Evolutionary conservation across 2,113 vertebrate species (phyloP).

Genomic region (Triplophysa tibetana): DNA sequence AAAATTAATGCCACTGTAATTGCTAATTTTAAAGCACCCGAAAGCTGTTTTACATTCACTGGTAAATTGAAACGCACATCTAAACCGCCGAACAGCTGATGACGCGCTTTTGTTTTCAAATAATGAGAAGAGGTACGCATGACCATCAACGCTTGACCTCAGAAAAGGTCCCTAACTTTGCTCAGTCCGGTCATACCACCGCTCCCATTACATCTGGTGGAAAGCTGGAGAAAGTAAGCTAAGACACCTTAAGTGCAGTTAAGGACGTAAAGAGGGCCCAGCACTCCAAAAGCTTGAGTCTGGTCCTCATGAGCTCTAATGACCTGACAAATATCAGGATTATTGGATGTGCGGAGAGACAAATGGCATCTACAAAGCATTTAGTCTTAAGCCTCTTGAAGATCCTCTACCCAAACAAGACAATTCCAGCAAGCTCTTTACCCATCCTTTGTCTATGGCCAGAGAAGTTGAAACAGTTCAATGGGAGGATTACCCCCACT

Average conservation of each 20-base stretch:
- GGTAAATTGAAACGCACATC: conserved; percentile 60
- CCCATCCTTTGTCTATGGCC: conserved; percentile 83
- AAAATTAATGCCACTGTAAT: conserved; percentile 63
- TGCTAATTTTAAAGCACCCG: conserved; percentile 63
- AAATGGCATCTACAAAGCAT: conserved; percentile 77
- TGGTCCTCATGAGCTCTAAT: conserved; percentile 67
- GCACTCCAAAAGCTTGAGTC: conserved; percentile 41
- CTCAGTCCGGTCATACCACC: background rate
- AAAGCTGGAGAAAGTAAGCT: conserved; percentile 40
- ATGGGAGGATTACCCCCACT: conserved; percentile 90
- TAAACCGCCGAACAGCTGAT: conserved; percentile 23
- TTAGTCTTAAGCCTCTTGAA: conserved; percentile 86
- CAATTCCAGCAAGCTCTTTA: conserved; percentile 82
- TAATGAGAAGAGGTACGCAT: background rate
- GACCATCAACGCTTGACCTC: background rate
- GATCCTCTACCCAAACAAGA: conserved; percentile 85
- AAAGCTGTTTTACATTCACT: conserved; percentile 62
- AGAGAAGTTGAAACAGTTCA: conserved; percentile 85
- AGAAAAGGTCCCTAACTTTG: background rate
- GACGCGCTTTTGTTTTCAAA: conserved; percentile 13
- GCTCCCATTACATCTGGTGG: conserved; percentile 20
- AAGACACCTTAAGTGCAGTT: conserved; percentile 51
- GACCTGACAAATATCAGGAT: conserved; percentile 83
- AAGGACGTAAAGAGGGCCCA: conserved; percentile 34
- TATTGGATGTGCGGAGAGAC: conserved; percentile 81